These are phyloP conservation scores for Merluccius polli DNA, from an alignment of 2,797 vertebrate genomes.

Conservation along the genomic window DNA sequence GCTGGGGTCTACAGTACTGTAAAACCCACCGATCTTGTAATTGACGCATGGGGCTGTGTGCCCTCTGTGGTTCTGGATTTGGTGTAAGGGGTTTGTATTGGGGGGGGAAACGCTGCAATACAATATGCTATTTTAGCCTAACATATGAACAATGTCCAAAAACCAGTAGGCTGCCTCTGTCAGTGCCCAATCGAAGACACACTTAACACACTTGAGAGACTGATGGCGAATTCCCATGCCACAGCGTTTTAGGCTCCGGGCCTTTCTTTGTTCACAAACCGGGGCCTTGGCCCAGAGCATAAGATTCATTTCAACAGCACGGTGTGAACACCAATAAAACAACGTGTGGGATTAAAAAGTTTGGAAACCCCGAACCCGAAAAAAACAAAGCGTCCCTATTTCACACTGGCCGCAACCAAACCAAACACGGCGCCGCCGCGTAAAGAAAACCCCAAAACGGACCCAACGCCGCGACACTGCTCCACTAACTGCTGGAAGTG, in stretches of 20 bases:
- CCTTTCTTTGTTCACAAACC: neutral
- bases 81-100: neutral
- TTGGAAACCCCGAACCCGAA: neutral
- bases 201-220: neutral
- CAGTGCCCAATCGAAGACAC: neutral
- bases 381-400: neutral
- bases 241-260: neutral
- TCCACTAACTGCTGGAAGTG: constrained; percentile 29
- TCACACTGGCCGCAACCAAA: constrained; percentile 1
- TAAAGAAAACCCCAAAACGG: neutral
- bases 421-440: neutral
- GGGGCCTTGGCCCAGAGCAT: neutral
- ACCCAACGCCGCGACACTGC: constrained; percentile 21
- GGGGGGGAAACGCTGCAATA: neutral
- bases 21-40: no score
- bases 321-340: neutral
- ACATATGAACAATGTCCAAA: neutral
- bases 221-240: neutral
- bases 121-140: neutral
- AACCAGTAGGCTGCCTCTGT: no score
- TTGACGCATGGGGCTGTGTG: no score
- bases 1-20: no score
- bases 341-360: neutral
- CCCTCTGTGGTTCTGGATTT: no score
- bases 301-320: neutral